Evolutionary conservation across 2,888 invertebrate species (phyloP), one percentile per base, ranked within the genome.

Genomic region (Agrotis clavis): DNA sequence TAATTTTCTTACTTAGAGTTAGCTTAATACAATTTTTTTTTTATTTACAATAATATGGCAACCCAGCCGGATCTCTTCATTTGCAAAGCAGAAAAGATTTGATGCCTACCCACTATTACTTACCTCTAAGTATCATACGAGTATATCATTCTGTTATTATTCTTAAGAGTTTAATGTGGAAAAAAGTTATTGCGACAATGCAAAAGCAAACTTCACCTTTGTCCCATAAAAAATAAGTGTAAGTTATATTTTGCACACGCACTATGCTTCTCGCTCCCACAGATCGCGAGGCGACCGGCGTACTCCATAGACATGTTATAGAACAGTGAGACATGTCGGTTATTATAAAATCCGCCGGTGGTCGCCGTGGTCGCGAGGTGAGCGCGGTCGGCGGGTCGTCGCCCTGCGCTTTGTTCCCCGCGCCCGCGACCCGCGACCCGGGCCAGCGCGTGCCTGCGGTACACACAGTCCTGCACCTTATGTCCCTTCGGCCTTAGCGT

Each of bases 381-480:
- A 91, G 87, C 84, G 89, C 91, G 90, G 91, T 88, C 90, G 90
- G 74, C 83, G 83, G 92, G 90, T 95, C 94, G 89, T 89, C 90
- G 94, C 90, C 94, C 94, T 85, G 87, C 74, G 91, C 93, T 93
- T 94, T 94, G 94, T 95, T 93, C 94, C 92, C 90, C 87, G 80
- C 86, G 61, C 83, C 70, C 83, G 85, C 84, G 56, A 67, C 74
- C 82, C 78, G 74, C 78, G 60, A 59, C 79, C 84, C 54, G 65
- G 76, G 13, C 30, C 6, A 21, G 9, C 53, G 70, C 74, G 70
- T 65, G 80, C 79, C 81, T 85, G 78, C 86, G 85, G 88, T 90
- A 91, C 91, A 90, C 81, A 18, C 61, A 81, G 51, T 77, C 82
- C 79, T 73, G 63, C 68, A 77, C 77, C 70, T 71, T 71, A 71